Evolutionary conservation across 2,888 invertebrate species (phyloP).

Genomic region (Cephus pulcher): DNA sequence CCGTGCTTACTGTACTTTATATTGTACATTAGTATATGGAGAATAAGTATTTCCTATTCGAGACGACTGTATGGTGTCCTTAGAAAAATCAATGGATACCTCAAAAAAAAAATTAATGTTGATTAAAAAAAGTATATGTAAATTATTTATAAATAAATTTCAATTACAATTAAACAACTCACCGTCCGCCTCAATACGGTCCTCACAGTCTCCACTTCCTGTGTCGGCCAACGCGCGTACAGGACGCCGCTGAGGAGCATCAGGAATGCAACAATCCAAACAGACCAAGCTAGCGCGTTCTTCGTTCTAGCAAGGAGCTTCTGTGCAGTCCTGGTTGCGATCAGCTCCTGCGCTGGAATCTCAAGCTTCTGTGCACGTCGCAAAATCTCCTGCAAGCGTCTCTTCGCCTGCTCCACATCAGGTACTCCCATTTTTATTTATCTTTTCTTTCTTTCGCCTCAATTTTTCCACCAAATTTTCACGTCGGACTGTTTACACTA

Average conservation of each 20-base stretch:
- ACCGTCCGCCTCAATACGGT: slow-evolving; percentile 59
- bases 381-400: slow-evolving; percentile 53
- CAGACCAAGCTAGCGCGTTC: slow-evolving; percentile 49
- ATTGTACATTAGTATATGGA: background rate
- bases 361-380: slow-evolving; percentile 54
- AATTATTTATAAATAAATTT: background rate
- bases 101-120: background rate
- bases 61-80: background rate
- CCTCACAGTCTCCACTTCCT: slow-evolving; percentile 57
- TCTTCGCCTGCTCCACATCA: slow-evolving; percentile 55
- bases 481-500: background rate
- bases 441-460: background rate
- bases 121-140: too few species aligned
- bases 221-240: slow-evolving; percentile 58
- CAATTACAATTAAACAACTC: slow-evolving; percentile 25
- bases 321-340: slow-evolving; percentile 52
- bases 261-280: slow-evolving; percentile 50
- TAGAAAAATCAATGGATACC: background rate
- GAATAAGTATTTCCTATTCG: background rate
- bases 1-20: background rate
- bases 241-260: slow-evolving; percentile 48
- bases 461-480: background rate
- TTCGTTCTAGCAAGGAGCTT: slow-evolving; percentile 54
- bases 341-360: slow-evolving; percentile 49
- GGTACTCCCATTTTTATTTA: slow-evolving; percentile 44